These are phyloP conservation scores for Chloroceryle amazona DNA, from an alignment of 2,797 vertebrate species.

Conservation along the genomic window DNA sequence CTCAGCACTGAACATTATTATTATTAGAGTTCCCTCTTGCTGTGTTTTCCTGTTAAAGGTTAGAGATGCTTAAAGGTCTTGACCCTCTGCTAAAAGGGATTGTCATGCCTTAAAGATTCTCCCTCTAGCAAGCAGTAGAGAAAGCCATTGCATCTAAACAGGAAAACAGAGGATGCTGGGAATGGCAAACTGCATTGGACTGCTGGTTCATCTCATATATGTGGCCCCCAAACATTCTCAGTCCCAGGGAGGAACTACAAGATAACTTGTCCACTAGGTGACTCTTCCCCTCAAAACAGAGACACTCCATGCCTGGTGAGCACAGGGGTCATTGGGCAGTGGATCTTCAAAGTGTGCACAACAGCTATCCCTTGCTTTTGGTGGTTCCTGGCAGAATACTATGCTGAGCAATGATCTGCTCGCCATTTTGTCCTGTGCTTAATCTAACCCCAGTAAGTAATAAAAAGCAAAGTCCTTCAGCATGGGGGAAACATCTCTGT, in stretches of 20 bases:
- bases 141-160: not conserved
- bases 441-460: constrained; percentile 72
- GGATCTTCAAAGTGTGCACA: not conserved
- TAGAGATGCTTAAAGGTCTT: not conserved
- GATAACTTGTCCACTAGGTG: not conserved
- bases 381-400: not conserved
- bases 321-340: not conserved
- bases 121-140: not conserved
- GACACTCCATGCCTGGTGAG: not conserved
- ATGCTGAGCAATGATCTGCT: constrained; percentile 40
- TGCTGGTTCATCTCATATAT: not conserved
- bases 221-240: not conserved
- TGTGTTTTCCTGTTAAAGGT: not conserved
- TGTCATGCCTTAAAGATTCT: not conserved
- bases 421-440: constrained; percentile 69
- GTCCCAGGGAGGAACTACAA: not conserved
- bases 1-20: not conserved
- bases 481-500: constrained; percentile 72
- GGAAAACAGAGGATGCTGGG: not conserved
- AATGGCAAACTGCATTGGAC: not conserved
- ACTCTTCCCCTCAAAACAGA: not conserved
- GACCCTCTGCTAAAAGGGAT: not conserved
- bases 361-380: not conserved
- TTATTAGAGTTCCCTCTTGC: not conserved
- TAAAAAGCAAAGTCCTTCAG: constrained; percentile 75